A percentile compares a stretch with the other conserved stretches of the same genome.
These are phyloP conservation scores for Archips xylosteana DNA, from an alignment of 2,888 invertebrate species.

Conservation along the genomic window DNA sequence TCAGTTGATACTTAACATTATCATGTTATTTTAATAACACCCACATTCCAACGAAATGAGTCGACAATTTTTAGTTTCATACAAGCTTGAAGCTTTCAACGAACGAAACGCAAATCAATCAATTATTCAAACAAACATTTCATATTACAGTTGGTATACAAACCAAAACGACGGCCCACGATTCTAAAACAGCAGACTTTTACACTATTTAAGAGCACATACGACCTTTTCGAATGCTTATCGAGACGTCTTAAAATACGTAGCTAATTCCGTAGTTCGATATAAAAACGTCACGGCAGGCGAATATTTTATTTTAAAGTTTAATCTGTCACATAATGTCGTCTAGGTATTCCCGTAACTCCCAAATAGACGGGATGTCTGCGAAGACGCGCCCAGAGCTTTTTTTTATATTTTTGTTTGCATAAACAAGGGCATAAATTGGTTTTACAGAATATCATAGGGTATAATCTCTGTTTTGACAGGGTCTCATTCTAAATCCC, in stretches of 20 bases:
- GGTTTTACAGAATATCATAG: too few relatives aligned
- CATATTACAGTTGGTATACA: background rate
- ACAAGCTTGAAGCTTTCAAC: background rate
- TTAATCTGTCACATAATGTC: constrained; percentile 73
- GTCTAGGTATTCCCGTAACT: constrained; percentile 69
- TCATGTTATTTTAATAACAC: too few relatives aligned
- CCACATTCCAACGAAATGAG: background rate
- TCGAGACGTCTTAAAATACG: constrained; percentile 12
- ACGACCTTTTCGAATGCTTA: background rate
- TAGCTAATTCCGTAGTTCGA: constrained; percentile 42
- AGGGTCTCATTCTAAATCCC: too few relatives aligned
- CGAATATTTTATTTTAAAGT: constrained; percentile 68
- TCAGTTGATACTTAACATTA: too few relatives aligned
- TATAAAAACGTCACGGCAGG: constrained; percentile 48
- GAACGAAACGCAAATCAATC: background rate
- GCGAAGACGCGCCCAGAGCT: background rate
- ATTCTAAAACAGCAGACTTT: background rate
- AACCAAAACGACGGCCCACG: background rate
- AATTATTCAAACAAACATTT: background rate
- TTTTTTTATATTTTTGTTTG: too few relatives aligned
- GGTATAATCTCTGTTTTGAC: too few relatives aligned
- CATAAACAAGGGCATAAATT: too few relatives aligned
- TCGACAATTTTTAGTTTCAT: background rate
- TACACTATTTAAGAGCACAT: background rate
- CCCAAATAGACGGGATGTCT: constrained; percentile 61